Base-by-base conservation (phyloP, 1,140 invertebrate species). In the Orius laevigatus region DNA sequence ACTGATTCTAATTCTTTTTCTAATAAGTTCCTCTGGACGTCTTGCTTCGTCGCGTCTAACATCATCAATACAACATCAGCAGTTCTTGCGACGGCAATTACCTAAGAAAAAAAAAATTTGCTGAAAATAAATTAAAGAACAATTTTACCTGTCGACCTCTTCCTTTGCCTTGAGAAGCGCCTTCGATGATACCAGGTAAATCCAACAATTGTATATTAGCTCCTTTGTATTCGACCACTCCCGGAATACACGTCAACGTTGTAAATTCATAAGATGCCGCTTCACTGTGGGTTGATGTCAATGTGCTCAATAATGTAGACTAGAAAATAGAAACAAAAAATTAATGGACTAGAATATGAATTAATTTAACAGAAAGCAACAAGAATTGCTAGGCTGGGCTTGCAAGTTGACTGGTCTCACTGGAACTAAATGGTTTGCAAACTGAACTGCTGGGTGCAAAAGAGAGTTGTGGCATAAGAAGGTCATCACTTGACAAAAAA, bases 181-280 rank as follows among this genome's bases (percentile, higher is more conserved):
- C 93, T 75, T 97, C 93, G 66, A 97, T 97, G 58, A 87, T 89
- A 61, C 93, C 94, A 55, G 94, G 94, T 58, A 98, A 74, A 79
- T 98, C 94, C 2, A 98, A 75, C 41, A 98, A 69, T 8, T 98
- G 96, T 63, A 99, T 98, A 63, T 97, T 98, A 12, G 94, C 94
- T 46, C 93, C 92, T 64, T 94, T 89, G 62, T 97, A 96, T 63
- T 96, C 84, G 55, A 98, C 95, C 0, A 98, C 93, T 50, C 96
- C 96, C 42, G 96, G 96, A 60, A 99, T 98, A 68, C 96, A 99
- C 18, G 96, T 99, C 36, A 99, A 68, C 0, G 96, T 99, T 51
- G 96, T 99, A 64, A 99, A 99, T 69, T 99, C 96, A 67, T 99
- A 99, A 46, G 84, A 85, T 9, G 95, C 95, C 44, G 84, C 84